These are phyloP conservation scores for Tetrapedia diversipes DNA, from an alignment of 2,888 invertebrate genomes.

Conservation along the genomic window DNA sequence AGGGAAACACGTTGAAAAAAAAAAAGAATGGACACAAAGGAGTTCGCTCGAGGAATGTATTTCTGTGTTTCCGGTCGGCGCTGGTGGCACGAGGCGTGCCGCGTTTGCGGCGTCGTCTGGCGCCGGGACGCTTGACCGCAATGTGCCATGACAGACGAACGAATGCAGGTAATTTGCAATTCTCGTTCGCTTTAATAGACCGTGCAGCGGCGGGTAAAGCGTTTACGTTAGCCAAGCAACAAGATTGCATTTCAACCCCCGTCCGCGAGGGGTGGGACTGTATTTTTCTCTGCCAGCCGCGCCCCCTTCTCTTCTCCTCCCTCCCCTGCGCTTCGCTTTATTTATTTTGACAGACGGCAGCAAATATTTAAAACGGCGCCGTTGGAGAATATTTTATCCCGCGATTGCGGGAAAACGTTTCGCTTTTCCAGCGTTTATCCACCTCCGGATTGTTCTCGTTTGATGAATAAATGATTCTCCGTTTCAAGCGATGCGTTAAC, in stretches of 20 bases:
- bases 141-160: conserved; percentile 71
- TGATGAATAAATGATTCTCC: not conserved
- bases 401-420: not conserved
- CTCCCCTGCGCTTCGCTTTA: not conserved
- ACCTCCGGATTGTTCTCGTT: not conserved
- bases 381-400: not conserved
- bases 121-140: conserved; percentile 77
- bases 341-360: not conserved
- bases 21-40: not conserved
- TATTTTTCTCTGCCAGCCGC: not conserved
- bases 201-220: conserved; percentile 36
- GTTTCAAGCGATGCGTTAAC: not conserved
- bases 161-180: conserved; percentile 67
- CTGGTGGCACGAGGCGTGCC: conserved; percentile 29
- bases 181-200: conserved; percentile 59
- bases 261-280: not conserved
- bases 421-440: not conserved
- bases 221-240: conserved; percentile 41
- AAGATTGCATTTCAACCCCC: conserved; percentile 38
- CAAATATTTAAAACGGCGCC: not conserved
- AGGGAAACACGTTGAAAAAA: too few species aligned
- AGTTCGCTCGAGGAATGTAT: conserved; percentile 45
- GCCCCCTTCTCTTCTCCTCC: not conserved
- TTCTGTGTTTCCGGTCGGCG: conserved; percentile 46
- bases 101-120: conserved; percentile 66